Conservation (phyloP, 1,140 invertebrate genomes). For the Anthonomus grandis region DNA sequence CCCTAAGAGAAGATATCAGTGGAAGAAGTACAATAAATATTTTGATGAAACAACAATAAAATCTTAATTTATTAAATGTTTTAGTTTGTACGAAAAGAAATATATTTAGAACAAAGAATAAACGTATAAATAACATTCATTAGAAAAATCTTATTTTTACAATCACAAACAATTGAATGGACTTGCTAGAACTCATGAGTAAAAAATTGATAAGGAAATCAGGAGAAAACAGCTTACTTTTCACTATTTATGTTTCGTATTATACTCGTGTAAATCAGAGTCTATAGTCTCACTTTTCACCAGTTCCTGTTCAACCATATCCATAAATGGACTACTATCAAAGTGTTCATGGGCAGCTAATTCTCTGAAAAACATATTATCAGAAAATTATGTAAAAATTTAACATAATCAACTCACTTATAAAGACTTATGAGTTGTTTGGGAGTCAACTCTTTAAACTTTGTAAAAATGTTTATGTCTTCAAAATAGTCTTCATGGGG, state of each 20-base stretch:
- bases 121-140: no score
- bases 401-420: conserved; percentile 28
- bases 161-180: no score
- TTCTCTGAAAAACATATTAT: conserved; percentile 36
- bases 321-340: conserved; percentile 35
- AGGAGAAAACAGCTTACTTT: background rate
- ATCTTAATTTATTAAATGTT: conserved; percentile 35
- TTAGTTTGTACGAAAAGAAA: conserved; percentile 1
- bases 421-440: conserved; percentile 37
- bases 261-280: conserved; percentile 27
- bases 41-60: conserved; percentile 75
- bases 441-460: conserved; percentile 39
- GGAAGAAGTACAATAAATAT: conserved; percentile 78
- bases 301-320: conserved; percentile 38
- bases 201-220: no score
- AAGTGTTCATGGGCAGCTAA: conserved; percentile 32
- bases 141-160: no score
- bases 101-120: background rate
- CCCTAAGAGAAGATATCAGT: conserved; percentile 61
- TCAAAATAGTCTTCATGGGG: conserved; percentile 33
- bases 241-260: background rate
- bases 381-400: background rate
- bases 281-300: conserved; percentile 41
- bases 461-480: conserved; percentile 41
- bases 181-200: no score